phyloP scores from a whole-genome alignment of 2,888 invertebrate genomes.

The Noctua comes region DNA sequence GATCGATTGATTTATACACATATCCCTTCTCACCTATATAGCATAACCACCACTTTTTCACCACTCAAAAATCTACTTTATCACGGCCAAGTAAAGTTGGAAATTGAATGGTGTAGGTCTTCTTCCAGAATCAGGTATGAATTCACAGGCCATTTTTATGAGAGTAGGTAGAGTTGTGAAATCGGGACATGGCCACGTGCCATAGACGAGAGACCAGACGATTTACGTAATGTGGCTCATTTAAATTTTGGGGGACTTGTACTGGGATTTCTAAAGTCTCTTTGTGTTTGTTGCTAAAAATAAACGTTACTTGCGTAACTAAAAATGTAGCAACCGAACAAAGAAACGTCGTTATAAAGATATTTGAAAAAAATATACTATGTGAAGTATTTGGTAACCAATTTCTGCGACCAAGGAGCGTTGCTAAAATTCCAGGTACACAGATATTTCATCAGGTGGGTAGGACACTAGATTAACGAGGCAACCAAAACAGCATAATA shows the following conservation, averaged over 20 bases:
- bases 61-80: slow-evolving; percentile 30
- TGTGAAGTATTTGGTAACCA: background rate
- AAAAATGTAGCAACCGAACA: slow-evolving; percentile 20
- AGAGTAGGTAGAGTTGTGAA: slow-evolving; percentile 72
- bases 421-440: background rate
- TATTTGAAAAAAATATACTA: too few species aligned
- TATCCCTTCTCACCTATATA: slow-evolving; percentile 65
- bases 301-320: slow-evolving; percentile 17
- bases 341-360: background rate
- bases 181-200: slow-evolving; percentile 74
- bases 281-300: slow-evolving; percentile 50
- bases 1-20: slow-evolving; percentile 87
- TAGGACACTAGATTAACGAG: background rate
- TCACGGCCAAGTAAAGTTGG: rapidly evolving
- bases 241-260: slow-evolving; percentile 52
- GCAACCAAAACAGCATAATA: background rate
- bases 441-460: background rate
- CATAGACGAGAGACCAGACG: slow-evolving; percentile 68
- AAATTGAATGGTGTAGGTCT: background rate
- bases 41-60: slow-evolving; percentile 36
- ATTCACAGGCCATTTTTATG: slow-evolving; percentile 69
- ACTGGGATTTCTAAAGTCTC: slow-evolving; percentile 27
- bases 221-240: slow-evolving; percentile 68
- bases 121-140: slow-evolving; percentile 63
- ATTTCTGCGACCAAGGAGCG: background rate